phyloP scores from a whole-genome alignment of 2,888 invertebrate genomes.

The Synergus umbraculus region DNA sequence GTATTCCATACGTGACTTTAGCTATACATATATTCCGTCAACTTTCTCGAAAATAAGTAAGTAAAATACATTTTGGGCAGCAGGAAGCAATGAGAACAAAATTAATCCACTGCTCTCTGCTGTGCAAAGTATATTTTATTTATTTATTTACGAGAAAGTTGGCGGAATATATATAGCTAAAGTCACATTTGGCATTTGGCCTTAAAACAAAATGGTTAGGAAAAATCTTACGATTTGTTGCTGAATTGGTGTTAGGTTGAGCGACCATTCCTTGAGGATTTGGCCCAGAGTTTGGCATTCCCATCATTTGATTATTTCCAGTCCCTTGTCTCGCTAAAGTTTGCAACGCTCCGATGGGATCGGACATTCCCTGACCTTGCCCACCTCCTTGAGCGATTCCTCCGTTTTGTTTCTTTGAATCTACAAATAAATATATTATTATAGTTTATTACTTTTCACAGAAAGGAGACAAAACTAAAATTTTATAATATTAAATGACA shows the following conservation, averaged over 20 bases:
- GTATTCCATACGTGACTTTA: too few species aligned
- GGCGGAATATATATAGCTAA: too few species aligned
- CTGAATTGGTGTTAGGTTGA: constrained; percentile 79
- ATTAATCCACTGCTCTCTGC: too few species aligned
- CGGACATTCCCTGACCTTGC: constrained; percentile 83
- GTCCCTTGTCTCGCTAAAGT: constrained; percentile 89
- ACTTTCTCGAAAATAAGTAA: too few species aligned
- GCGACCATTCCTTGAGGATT: constrained; percentile 81
- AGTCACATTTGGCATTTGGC: too few species aligned
- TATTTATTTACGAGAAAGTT: too few species aligned
- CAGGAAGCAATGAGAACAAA: too few species aligned
- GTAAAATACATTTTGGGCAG: too few species aligned
- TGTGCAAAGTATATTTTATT: too few species aligned
- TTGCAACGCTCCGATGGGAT: constrained; percentile 93
- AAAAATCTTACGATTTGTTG: constrained; percentile 73
- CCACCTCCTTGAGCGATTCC: constrained; percentile 47
- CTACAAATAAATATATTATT: constrained; percentile 42
- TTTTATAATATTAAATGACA: constrained; percentile 59
- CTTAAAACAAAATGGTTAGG: neutral
- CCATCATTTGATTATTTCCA: constrained; percentile 81
- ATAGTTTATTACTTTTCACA: neutral
- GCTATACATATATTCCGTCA: too few species aligned
- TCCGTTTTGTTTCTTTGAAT: constrained; percentile 51
- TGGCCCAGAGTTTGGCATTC: constrained; percentile 79
- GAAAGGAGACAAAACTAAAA: neutral